A percentile compares a stretch with the other conserved stretches of the same genome.
Evolutionary conservation across 2,888 invertebrate species (phyloP).

Genomic region (Portevinia maculata): DNA sequence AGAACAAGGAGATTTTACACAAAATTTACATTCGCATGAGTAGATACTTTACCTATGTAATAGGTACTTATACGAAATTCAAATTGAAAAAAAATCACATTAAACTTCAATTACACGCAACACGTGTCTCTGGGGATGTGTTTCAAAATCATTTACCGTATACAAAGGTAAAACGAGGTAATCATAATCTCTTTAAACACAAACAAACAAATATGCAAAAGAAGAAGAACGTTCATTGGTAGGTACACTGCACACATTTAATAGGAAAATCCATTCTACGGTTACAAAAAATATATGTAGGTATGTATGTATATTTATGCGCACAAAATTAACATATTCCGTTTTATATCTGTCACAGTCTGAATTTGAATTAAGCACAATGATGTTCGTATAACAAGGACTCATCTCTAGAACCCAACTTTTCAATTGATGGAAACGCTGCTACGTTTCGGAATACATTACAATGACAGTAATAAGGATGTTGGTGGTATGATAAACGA

Average conservation of each 20-base stretch:
- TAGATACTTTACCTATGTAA: background rate
- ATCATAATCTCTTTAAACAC: conserved; percentile 30
- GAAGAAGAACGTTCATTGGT: background rate
- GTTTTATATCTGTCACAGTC: conserved; percentile 53
- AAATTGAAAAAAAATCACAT: conserved; percentile 8
- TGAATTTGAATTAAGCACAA: conserved; percentile 56
- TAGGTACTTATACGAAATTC: background rate
- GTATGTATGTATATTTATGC: too few species aligned
- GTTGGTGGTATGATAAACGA: conserved; percentile 4
- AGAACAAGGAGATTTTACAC: too few species aligned
- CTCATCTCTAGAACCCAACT: conserved; percentile 32
- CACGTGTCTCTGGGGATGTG: conserved; percentile 23
- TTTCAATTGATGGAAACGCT: conserved; percentile 45
- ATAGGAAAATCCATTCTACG: conserved; percentile 32
- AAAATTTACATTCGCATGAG: too few species aligned
- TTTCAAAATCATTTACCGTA: background rate
- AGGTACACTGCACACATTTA: background rate
- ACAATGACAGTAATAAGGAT: conserved; percentile 33
- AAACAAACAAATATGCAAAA: conserved; percentile 21
- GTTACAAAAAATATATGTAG: conserved; percentile 3
- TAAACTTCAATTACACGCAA: conserved; percentile 59
- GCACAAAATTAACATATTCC: conserved; percentile 52
- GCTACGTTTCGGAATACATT: conserved; percentile 48
- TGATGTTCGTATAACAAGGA: conserved; percentile 51
- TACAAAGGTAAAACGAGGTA: conserved; percentile 13